phyloP scores from a whole-genome alignment of 2,797 vertebrate species.

The Periparus ater region DNA sequence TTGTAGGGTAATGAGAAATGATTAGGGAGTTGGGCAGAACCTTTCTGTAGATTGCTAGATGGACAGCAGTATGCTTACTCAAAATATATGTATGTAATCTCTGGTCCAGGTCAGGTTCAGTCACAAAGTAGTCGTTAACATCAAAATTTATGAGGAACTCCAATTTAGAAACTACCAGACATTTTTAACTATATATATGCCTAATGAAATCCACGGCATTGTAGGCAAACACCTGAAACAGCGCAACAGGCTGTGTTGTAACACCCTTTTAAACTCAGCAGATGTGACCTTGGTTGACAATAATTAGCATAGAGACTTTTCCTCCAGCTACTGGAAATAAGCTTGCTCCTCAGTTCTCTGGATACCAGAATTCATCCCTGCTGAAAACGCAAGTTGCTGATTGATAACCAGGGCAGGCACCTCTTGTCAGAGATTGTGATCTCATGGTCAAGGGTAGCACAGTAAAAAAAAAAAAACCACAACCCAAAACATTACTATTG shows the following conservation, averaged over 20 bases:
- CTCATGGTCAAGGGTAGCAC: neutral
- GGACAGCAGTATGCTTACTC: neutral
- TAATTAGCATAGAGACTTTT: neutral
- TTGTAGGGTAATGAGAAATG: neutral
- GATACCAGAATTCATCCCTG: neutral
- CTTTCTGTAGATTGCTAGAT: neutral
- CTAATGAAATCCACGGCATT: neutral
- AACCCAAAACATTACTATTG: neutral
- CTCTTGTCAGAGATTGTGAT: neutral
- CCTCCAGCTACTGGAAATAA: neutral
- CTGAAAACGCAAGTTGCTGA: fast-evolving
- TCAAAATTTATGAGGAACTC: neutral
- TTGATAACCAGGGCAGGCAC: neutral
- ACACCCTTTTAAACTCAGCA: neutral
- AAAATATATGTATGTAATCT: neutral
- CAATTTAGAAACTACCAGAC: neutral
- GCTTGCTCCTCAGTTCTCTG: neutral
- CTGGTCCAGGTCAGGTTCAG: neutral
- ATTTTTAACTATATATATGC: neutral
- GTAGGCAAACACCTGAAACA: neutral
- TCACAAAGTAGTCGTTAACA: neutral
- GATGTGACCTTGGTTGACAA: neutral
- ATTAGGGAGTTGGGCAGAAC: neutral
- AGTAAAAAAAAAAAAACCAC: neutral
- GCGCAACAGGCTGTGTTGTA: fast-evolving